Percentiles rank a stretch among this genome's conserved stretches.
Conservation (phyloP, 1,140 invertebrate genomes). For the Caenorhabditis latens region DNA sequence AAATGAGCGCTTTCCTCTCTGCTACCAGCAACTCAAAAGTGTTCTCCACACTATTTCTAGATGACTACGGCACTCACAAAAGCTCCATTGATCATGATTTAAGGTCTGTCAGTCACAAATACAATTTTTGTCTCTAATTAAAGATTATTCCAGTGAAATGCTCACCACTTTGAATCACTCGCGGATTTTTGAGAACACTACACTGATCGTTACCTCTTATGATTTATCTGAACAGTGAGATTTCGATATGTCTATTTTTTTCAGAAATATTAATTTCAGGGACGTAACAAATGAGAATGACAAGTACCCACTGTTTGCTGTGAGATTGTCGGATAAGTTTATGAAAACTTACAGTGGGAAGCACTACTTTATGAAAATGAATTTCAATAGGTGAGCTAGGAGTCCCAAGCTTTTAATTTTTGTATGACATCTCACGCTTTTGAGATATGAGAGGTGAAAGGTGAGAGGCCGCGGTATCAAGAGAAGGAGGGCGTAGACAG, state of each 20-base stretch:
- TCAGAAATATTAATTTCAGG: not conserved
- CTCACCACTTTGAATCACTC: not conserved
- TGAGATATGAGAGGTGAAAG: no score
- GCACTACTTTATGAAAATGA: slow-evolving; percentile 2
- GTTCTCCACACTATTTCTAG: not conserved
- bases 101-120: not conserved
- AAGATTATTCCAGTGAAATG: slow-evolving; percentile 34
- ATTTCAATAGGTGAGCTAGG: slow-evolving; percentile 3
- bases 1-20: not conserved
- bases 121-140: no score
- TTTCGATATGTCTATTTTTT: no score
- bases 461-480: no score
- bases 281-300: not conserved
- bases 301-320: not conserved
- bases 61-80: not conserved
- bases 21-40: not conserved
- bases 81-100: not conserved
- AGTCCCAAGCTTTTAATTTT: no score
- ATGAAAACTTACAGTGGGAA: not conserved
- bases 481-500: no score
- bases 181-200: slow-evolving; percentile 13
- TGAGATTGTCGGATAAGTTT: not conserved
- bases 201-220: slow-evolving; percentile 4
- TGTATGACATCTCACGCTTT: no score
- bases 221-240: not conserved